Conservation (phyloP, 2,797 vertebrate species). For the Rhyacichthys aspro region DNA sequence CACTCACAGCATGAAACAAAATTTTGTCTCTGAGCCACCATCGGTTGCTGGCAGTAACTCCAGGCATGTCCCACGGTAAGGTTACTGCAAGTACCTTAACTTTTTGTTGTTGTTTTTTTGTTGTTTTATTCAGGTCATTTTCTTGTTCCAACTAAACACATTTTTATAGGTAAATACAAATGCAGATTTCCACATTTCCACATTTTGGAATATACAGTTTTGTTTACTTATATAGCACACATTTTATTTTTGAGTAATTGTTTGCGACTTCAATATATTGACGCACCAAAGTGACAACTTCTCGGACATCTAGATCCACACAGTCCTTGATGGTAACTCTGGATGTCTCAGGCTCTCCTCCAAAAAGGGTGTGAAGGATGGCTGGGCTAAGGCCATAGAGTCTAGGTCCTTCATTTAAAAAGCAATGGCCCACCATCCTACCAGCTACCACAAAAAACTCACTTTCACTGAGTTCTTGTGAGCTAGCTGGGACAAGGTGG, state of each 20-base stretch:
- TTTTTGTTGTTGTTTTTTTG: too few relatives aligned
- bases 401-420: slow-evolving; percentile 42
- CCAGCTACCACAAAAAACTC: slow-evolving; percentile 20
- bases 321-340: too few relatives aligned
- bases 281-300: background rate
- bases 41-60: background rate
- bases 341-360: slow-evolving; percentile 8
- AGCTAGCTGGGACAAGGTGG: background rate
- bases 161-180: too few relatives aligned
- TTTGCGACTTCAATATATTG: too few relatives aligned
- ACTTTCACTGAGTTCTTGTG: background rate
- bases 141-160: too few relatives aligned
- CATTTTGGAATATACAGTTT: too few relatives aligned
- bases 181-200: too few relatives aligned
- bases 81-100: background rate
- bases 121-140: too few relatives aligned
- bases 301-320: background rate
- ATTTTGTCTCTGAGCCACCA: background rate
- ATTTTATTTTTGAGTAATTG: too few relatives aligned
- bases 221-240: too few relatives aligned
- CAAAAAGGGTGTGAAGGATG: slow-evolving; percentile 43
- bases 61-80: background rate
- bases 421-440: slow-evolving; percentile 53
- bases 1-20: background rate
- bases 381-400: slow-evolving; percentile 44